These are phyloP conservation scores for Pyrrhia umbra DNA, from an alignment of 2,888 invertebrate species.

Conservation along the genomic window DNA sequence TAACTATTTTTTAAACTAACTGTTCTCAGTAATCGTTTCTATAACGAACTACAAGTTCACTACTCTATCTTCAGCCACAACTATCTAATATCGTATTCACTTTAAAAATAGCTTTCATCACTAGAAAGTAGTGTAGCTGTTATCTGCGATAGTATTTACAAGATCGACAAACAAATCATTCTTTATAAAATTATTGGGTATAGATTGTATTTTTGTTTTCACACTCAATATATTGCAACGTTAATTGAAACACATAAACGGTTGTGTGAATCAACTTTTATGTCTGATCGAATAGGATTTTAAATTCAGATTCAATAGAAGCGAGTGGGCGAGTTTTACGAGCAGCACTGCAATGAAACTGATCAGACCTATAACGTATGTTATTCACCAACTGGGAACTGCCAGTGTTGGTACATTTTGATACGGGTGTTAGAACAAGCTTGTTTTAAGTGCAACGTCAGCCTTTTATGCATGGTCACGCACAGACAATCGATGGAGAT, in stretches of 20 bases:
- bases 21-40: no score
- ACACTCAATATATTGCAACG: slow-evolving; percentile 8
- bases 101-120: no score
- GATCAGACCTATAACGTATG: slow-evolving; percentile 9
- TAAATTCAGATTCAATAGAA: slow-evolving; percentile 57
- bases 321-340: slow-evolving; percentile 55
- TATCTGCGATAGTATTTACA: no score
- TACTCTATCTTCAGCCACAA: no score
- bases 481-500: neutral
- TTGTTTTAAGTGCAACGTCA: neutral
- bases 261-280: slow-evolving; percentile 42
- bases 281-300: slow-evolving; percentile 36
- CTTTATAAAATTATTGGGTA: neutral
- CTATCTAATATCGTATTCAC: no score
- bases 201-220: neutral
- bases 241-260: slow-evolving; percentile 29
- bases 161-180: neutral
- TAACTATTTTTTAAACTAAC: no score
- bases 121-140: no score
- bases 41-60: no score
- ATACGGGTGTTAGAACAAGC: neutral
- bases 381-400: slow-evolving; percentile 21
- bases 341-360: slow-evolving; percentile 35
- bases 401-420: slow-evolving; percentile 7
- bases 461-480: slow-evolving; percentile 19